Evolutionary conservation across 2,113 vertebrate genomes (phyloP).

Genomic region (Anguilla japonica): DNA sequence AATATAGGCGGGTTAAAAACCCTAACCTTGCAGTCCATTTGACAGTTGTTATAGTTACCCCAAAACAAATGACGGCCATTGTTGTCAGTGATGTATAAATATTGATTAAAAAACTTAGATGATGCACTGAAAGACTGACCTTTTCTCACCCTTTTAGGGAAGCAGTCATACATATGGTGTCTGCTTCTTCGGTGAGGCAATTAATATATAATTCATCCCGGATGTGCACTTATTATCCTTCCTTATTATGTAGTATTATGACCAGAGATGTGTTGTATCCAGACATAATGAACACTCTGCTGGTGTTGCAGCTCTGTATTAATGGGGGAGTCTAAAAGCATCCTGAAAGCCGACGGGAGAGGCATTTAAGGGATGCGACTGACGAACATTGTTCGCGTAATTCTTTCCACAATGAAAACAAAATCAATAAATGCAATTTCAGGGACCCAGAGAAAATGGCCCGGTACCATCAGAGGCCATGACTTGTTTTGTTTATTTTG

Average conservation of each 20-base stretch:
- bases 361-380: constrained; percentile 64
- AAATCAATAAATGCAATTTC: constrained; percentile 73
- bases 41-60: constrained; percentile 77
- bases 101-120: constrained; percentile 77
- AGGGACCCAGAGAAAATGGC: constrained; percentile 57
- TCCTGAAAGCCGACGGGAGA: constrained; percentile 52
- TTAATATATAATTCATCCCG: constrained; percentile 74
- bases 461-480: constrained; percentile 52
- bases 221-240: constrained; percentile 58
- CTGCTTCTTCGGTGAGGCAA: constrained; percentile 66
- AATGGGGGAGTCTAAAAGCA: constrained; percentile 59
- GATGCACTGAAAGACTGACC: constrained; percentile 70
- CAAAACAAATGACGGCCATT: constrained; percentile 68
- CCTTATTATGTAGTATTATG: constrained; percentile 49
- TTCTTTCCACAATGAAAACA: constrained; percentile 67
- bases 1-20: constrained; percentile 35
- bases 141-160: constrained; percentile 79
- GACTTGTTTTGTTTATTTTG: constrained; percentile 56
- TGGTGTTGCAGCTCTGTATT: constrained; percentile 59
- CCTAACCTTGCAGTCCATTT: constrained; percentile 53
- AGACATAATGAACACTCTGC: constrained; percentile 33
- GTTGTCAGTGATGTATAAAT: constrained; percentile 81
- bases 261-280: constrained; percentile 47
- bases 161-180: constrained; percentile 75
- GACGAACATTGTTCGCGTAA: constrained; percentile 69